A percentile compares a stretch with the other conserved stretches of the same genome.
Evolutionary conservation across 2,113 vertebrate genomes (phyloP).

Genomic region (Sander vitreus): DNA sequence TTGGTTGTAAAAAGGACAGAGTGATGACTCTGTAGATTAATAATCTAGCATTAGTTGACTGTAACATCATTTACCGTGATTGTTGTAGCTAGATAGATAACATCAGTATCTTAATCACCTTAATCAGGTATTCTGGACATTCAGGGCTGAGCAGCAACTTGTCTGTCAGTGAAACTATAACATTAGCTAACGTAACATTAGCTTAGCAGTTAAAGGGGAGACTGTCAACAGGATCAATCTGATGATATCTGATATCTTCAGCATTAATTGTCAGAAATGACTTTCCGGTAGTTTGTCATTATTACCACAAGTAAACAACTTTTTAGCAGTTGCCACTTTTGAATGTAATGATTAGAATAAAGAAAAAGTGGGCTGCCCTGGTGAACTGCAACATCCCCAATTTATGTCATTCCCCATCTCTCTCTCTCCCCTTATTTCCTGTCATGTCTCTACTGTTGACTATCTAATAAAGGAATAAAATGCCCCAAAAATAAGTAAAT

Average conservation of each 20-base stretch:
- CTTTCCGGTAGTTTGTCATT: neutral
- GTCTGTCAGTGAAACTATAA: neutral
- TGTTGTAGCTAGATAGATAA: neutral
- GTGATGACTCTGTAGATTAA: neutral
- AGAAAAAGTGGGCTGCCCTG: neutral
- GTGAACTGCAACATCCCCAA: neutral
- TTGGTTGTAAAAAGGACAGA: neutral
- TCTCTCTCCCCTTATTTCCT: no score
- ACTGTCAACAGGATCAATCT: neutral
- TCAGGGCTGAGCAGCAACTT: neutral
- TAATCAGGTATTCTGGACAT: neutral
- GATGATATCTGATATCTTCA: neutral
- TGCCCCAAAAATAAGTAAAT: neutral
- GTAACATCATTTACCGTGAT: neutral
- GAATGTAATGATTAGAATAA: neutral
- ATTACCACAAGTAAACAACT: neutral
- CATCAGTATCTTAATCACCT: constrained; percentile 1
- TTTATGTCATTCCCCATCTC: neutral
- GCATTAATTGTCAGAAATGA: neutral
- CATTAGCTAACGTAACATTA: neutral
- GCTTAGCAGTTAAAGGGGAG: neutral
- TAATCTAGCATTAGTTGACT: neutral
- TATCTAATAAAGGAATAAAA: neutral
- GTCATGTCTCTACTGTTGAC: neutral
- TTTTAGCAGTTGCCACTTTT: neutral